A percentile compares a stretch with the other conserved stretches of the same genome.
Conservation (phyloP, 1,140 invertebrate genomes). For the Caenorhabditis remanei region DNA sequence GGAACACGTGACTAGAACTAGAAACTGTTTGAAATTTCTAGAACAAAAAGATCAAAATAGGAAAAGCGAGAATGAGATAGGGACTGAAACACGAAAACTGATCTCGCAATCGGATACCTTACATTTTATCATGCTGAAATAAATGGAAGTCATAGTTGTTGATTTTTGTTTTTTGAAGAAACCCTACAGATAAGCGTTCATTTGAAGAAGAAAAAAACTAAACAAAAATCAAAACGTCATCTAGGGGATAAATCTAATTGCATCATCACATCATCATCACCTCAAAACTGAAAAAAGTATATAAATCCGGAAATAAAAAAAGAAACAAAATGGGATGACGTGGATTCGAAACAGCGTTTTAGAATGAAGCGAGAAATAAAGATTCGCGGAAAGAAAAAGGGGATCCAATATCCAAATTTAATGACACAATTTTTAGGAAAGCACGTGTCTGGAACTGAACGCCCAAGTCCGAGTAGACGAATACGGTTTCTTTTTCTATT, state of each 20-base stretch:
- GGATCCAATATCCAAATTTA: not conserved
- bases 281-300: not conserved
- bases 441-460: constrained; percentile 87
- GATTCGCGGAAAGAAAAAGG: not conserved
- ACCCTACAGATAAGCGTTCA: not conserved
- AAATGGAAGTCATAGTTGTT: no score
- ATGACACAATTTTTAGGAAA: constrained; percentile 82
- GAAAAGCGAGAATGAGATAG: no score
- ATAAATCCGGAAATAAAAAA: not conserved
- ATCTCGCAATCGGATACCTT: no score
- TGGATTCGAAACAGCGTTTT: not conserved
- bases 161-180: not conserved
- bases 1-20: no score
- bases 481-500: constrained; percentile 98
- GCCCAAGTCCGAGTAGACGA: constrained; percentile 96
- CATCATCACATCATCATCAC: constrained; percentile 7
- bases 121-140: no score
- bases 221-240: not conserved
- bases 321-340: not conserved
- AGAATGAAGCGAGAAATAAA: not conserved
- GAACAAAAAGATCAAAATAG: no score
- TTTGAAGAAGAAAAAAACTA: not conserved
- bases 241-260: not conserved
- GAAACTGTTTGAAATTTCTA: no score
- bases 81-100: no score